A percentile compares a stretch with the other conserved stretches of the same genome.
These are phyloP conservation scores for Pipistrellus pygmaeus DNA, from an alignment of 2,797 vertebrate genomes.

Conservation along the genomic window DNA sequence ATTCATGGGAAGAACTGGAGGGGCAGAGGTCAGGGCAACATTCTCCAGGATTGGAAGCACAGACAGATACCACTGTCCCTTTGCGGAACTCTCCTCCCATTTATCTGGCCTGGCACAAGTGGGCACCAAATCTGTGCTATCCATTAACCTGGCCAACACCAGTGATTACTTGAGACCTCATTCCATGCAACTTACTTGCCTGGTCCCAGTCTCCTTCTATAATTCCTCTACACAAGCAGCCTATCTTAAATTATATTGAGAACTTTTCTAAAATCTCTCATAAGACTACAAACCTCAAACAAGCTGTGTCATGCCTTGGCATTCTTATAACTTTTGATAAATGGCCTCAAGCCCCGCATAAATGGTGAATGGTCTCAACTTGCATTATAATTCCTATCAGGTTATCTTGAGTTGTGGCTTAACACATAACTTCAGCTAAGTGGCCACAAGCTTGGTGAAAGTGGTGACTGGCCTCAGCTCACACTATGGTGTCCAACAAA, in stretches of 20 bases:
- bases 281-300: not conserved
- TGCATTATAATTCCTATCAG: not conserved
- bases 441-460: not conserved
- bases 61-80: not conserved
- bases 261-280: not conserved
- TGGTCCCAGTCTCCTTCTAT: not conserved
- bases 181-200: not conserved
- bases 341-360: not conserved
- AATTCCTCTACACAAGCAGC: not conserved
- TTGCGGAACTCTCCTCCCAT: not conserved
- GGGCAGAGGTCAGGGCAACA: not conserved
- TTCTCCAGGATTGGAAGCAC: not conserved
- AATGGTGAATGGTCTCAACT: not conserved
- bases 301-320: not conserved
- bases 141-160: too few species aligned
- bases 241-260: not conserved
- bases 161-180: not conserved
- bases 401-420: not conserved
- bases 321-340: not conserved
- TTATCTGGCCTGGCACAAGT: not conserved
- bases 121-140: not conserved
- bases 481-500: not conserved
- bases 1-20: not conserved
- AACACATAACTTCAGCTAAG: not conserved
- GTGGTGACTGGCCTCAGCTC: not conserved